Evolutionary conservation across 2,888 invertebrate genomes (phyloP), one percentile per base, ranked within the genome.

Genomic region (Steromphala cineraria): DNA sequence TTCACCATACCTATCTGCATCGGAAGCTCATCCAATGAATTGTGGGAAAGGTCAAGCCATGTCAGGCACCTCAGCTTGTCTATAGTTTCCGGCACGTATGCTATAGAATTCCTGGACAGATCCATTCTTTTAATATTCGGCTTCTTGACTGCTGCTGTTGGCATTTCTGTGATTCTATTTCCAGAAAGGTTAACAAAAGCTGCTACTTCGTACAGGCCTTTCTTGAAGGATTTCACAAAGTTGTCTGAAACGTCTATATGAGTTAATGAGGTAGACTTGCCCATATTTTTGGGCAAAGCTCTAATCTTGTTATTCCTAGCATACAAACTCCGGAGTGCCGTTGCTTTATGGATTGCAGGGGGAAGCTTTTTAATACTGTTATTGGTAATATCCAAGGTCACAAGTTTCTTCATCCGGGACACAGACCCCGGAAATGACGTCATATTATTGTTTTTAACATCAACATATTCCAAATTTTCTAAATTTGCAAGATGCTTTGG

Each of bases 11-110:
- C 92, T 21, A 93, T 87, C 82, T 92, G 90, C 17, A 90, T 88
- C 2, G 93, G 91, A 52, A 93, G 85, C 71, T 92, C 92, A 17
- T 90, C 88, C 46, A 93, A 81, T 7, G 90, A 87, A 84, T 98
- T 98, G 87, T 96, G 94, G 0, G 96, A 95, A 55, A 98, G 94
- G 87, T 96, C 94, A 79, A 98, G 94, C 15, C 95, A 88, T 2
- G 90, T 91, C 75, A 93, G 83, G 31, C 92, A 89, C 15, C 83
- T 83, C 15, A 93, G 87, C 62, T 90, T 90, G 77, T 91, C 90
- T 7, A 93, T 87, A 53, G 90, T 87, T 10, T 90, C 88, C 3
- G 93, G 92, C 5, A 92, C 84, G 40, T 84, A 87, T 17, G 89
- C 88, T 53, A 93, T 87, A 13, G 87, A 86, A 81, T 93, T 93